Base-by-base conservation (phyloP, 1,140 invertebrate genomes). In the Drosophila biarmipes region DNA sequence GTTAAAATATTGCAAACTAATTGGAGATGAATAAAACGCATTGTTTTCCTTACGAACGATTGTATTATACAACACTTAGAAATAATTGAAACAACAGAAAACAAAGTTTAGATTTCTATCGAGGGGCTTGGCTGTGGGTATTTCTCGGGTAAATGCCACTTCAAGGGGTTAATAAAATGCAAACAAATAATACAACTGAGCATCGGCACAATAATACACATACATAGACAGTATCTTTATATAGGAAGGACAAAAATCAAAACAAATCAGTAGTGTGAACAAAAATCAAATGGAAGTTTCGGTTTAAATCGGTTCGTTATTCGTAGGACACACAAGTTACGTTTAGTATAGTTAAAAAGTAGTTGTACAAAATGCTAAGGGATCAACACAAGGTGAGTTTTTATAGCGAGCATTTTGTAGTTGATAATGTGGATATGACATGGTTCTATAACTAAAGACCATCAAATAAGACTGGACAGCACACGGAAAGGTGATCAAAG, bases 51-150 rank as follows among this genome's bases (percentile, higher is more conserved):
- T 74, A 38, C 61, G 40, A 58, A 58, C 62, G 43, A 45, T 82
- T 82, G 80, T 82, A 84, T 82, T 37, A 82, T 84, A 84, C 80
- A 84, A 84, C 80, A 84, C 45, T 82, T 75, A 82, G 46, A 53
- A 58, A 51, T 57, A 71, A 72, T 51, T 31, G n/a, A 71, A 58
- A 71, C 42, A 72, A 71, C 66, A 57, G 37, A 71, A 72, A 38
- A 49, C 15, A n/a, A 21, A 34, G 35, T 35, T 24, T 37, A 48
- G 46, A 53, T 19, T 14, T 64, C 43, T 49, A 63, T 51, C 57
- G 37, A 19, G n/a, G 19, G 52, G 14, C 37, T 31, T 11, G 34
- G 34, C 11, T 11, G 35, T 38, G 24, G 48, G 15, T 37, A 40
- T 43, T 29, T 29, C 17, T 63, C 21, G 15, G 45, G 8, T 15